Evolutionary conservation across 1,140 invertebrate genomes (phyloP).

Genomic region (Vollenhovia emeryi): DNA sequence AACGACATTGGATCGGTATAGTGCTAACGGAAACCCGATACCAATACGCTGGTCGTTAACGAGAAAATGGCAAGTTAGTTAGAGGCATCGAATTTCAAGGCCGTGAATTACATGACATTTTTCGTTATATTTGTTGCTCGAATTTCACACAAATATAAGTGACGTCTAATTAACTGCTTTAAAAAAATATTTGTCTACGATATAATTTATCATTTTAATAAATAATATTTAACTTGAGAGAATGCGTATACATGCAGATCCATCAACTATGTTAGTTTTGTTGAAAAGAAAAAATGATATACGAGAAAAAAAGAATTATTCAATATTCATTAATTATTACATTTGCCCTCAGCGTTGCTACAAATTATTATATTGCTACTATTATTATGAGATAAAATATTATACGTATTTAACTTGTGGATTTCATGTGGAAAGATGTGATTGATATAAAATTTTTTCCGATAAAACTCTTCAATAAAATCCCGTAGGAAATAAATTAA

Average conservation of each 20-base stretch:
- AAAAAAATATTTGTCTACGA: neutral
- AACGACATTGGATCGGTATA: slow-evolving; percentile 5
- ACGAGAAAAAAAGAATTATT: neutral
- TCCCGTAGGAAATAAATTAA: neutral
- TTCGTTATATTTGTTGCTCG: slow-evolving; percentile 10
- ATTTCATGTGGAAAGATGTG: neutral
- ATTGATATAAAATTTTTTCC: neutral
- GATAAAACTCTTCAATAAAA: neutral
- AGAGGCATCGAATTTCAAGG: slow-evolving; percentile 51
- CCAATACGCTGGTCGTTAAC: slow-evolving; percentile 31
- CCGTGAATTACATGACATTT: slow-evolving; percentile 28
- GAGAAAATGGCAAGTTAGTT: slow-evolving; percentile 53
- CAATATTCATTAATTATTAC: neutral
- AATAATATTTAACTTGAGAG: neutral
- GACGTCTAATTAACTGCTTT: slow-evolving; percentile 35
- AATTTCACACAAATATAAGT: neutral
- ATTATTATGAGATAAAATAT: neutral
- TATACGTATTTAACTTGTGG: neutral
- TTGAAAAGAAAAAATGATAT: neutral
- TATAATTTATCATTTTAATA: neutral
- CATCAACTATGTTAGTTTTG: neutral
- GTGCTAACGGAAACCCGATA: slow-evolving; percentile 53
- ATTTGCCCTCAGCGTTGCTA: neutral
- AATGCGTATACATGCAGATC: neutral
- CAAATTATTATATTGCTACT: neutral